Evolutionary conservation across 2,888 invertebrate species (phyloP), one percentile per base, ranked within the genome.

Genomic region (Melieria picta): DNA sequence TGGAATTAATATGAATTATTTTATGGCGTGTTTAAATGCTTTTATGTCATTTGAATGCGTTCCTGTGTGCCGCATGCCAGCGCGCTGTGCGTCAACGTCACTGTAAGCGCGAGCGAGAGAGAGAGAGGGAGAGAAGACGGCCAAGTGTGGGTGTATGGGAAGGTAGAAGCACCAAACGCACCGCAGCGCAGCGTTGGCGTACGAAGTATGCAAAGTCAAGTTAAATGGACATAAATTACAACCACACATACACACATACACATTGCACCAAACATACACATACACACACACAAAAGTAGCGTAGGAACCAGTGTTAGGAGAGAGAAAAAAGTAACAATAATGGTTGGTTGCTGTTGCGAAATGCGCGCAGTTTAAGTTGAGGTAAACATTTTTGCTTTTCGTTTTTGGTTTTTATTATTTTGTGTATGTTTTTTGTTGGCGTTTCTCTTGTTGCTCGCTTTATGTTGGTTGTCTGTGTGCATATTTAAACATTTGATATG

Each of bases 1-100:
- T 80, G 76, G 77, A 79, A 81, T 82, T 76, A 81, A 81, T 82
- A 83, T 83, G 82, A 83, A 81, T 84, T 83, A 83, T 84, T 82
- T 82, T 81, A 82, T 84, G 82, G 82, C 83, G 82, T 84, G 83
- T 80, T 84, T 82, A 81, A 82, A 83, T 81, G 83, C 79, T 80
- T 82, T 82, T 82, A 82, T 82, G 82, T 80, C 81, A 81, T 77
- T 81, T 77, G 75, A 55, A 65, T 76, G 75, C 60, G 69, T 63
- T 57, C 46, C 46, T 46, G 45, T 9, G 16, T 4, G 42, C 4
- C 30, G 30, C 30, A 30, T 30, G 30, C 30, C 30, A 30, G 30
- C 30, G 30, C 30, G 30, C 30, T 30, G 30, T 30, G 30, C 30
- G 30, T 30, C 30, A 16, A n/a, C n/a, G 10, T 52, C 13, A 6